Conservation (phyloP, 2,797 vertebrate species). For the Propithecus perrieri region DNA sequence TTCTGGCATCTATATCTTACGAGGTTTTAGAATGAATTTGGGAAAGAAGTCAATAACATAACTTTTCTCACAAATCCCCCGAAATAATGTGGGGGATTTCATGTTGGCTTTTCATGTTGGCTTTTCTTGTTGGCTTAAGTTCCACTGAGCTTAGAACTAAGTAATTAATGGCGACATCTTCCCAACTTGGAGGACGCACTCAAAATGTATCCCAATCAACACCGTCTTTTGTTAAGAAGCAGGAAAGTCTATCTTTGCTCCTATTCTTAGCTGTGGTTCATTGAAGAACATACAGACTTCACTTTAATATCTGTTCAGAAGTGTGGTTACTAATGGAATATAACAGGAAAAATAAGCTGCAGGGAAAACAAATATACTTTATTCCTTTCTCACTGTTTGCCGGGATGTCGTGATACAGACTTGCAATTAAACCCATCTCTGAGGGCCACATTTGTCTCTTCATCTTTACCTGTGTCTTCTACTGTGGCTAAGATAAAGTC, state of each 20-base stretch:
- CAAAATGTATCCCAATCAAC: neutral
- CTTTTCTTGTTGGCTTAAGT: neutral
- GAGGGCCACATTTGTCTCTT: neutral
- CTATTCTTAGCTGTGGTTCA: neutral
- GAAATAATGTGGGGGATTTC: neutral
- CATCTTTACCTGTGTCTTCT: neutral
- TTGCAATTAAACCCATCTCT: neutral
- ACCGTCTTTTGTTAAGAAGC: neutral
- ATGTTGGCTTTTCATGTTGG: too few relatives aligned
- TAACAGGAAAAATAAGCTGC: neutral
- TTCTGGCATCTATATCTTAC: neutral
- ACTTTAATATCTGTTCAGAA: neutral
- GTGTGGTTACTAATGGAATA: neutral
- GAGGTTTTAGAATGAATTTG: slow-evolving; percentile 31
- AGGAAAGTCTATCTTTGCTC: neutral
- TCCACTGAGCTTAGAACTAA: neutral
- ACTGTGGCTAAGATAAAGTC: neutral
- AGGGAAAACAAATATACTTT: neutral
- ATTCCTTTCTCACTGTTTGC: neutral
- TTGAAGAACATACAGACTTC: neutral
- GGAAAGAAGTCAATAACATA: neutral
- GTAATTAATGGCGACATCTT: neutral
- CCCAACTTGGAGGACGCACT: neutral
- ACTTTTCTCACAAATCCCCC: neutral
- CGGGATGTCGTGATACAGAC: neutral